Conservation (phyloP, 2,888 invertebrate species). For the Drosophila conformis region DNA sequence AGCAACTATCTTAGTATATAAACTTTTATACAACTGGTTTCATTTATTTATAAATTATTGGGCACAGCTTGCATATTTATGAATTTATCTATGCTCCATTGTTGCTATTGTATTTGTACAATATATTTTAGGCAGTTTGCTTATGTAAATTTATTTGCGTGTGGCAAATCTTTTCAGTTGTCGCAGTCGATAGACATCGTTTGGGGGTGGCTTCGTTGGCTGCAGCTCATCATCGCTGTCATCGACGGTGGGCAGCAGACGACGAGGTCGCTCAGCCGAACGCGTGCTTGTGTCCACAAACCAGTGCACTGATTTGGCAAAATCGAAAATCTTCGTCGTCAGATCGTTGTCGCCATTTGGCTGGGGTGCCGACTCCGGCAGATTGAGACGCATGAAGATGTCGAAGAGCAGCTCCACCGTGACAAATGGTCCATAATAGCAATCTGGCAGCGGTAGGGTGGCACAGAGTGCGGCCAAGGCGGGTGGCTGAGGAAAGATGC, state of each 20-base stretch:
- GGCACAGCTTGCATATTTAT: not conserved
- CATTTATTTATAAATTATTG: not conserved
- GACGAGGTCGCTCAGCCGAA: conserved; percentile 86
- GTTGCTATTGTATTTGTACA: not conserved
- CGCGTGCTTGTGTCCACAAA: conserved; percentile 92
- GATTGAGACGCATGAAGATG: conserved; percentile 93
- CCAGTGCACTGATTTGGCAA: conserved; percentile 96
- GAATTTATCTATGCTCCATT: not conserved
- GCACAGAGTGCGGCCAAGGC: conserved; percentile 95
- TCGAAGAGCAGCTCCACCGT: conserved; percentile 95
- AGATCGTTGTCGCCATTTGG: conserved; percentile 91
- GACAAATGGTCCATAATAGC: conserved; percentile 98
- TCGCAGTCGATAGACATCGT: conserved; percentile 96
- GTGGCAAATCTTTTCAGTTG: conserved; percentile 92
- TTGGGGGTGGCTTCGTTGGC: conserved; percentile 91
- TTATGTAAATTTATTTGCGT: conserved; percentile 56
- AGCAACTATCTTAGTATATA: not conserved
- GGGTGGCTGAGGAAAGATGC: conserved; percentile 97
- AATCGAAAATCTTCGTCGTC: conserved; percentile 93
- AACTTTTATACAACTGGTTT: not conserved
- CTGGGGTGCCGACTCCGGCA: conserved; percentile 94
- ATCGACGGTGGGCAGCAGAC: conserved; percentile 88
- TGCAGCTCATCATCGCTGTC: conserved; percentile 93
- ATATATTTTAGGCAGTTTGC: not conserved
- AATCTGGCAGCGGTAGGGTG: conserved; percentile 95